Conservation (phyloP, 2,888 invertebrate species). For the Drosophila phalerata region DNA sequence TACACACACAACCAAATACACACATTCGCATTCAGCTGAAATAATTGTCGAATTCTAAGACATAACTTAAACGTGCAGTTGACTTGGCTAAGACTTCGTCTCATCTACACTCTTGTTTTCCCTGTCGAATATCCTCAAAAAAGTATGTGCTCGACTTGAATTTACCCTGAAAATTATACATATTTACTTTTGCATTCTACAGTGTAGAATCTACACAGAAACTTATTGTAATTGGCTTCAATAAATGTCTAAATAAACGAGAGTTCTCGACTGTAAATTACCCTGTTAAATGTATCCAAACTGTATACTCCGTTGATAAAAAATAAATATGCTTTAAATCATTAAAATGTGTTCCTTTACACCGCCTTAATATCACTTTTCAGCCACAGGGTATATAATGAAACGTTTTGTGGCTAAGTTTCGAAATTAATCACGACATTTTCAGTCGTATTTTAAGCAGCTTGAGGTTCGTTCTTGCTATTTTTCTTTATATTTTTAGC, state of each 20-base stretch:
- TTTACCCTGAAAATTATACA: neutral
- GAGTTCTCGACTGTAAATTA: neutral
- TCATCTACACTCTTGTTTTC: neutral
- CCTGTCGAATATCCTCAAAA: neutral
- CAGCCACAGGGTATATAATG: neutral
- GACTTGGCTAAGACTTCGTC: slow-evolving; percentile 15
- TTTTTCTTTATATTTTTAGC: slow-evolving; percentile 21
- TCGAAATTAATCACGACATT: slow-evolving; percentile 69
- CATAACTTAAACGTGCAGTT: slow-evolving; percentile 48
- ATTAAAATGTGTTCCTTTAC: neutral
- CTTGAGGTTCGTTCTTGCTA: slow-evolving; percentile 31
- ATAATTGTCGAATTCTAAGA: slow-evolving; percentile 36
- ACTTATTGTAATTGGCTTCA: no score
- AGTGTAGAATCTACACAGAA: no score
- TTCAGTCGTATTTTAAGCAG: slow-evolving; percentile 66
- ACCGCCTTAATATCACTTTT: neutral
- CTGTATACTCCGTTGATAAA: neutral
- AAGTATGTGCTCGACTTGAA: neutral
- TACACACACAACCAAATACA: slow-evolving; percentile 1
- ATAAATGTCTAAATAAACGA: neutral
- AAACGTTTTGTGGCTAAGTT: slow-evolving; percentile 47
- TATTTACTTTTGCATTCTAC: neutral
- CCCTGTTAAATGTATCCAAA: neutral
- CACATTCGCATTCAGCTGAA: slow-evolving; percentile 5
- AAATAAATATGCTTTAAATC: neutral